These are phyloP conservation scores for Euthynnus affinis DNA, from an alignment of 2,797 vertebrate species.

Conservation along the genomic window DNA sequence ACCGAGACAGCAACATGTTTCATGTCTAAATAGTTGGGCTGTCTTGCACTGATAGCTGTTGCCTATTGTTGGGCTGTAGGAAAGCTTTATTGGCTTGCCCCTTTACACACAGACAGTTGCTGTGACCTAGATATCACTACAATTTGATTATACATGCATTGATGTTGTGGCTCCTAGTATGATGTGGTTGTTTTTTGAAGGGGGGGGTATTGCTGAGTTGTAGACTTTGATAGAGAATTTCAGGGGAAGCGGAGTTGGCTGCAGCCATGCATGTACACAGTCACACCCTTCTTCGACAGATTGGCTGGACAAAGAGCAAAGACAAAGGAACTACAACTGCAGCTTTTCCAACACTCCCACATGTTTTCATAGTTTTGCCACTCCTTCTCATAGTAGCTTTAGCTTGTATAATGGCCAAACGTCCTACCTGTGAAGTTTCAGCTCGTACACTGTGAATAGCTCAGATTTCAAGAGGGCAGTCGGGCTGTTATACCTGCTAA, in stretches of 20 bases:
- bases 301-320: slow-evolving; percentile 74
- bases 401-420: slow-evolving; percentile 19
- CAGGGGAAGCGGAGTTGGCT: slow-evolving; percentile 53
- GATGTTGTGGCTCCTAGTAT: slow-evolving; percentile 51
- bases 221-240: slow-evolving; percentile 42
- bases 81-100: slow-evolving; percentile 58
- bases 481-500: not conserved
- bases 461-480: slow-evolving; percentile 26
- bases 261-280: slow-evolving; percentile 69
- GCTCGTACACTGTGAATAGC: slow-evolving; percentile 8
- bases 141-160: slow-evolving; percentile 67
- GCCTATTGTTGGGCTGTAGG: slow-evolving; percentile 56
- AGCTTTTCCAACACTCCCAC: slow-evolving; percentile 36
- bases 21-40: slow-evolving; percentile 37
- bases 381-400: slow-evolving; percentile 24
- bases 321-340: slow-evolving; percentile 68
- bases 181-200: slow-evolving; percentile 40
- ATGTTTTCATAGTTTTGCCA: slow-evolving; percentile 49
- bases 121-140: slow-evolving; percentile 73
- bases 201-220: slow-evolving; percentile 36
- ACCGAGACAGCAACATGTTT: slow-evolving; percentile 57
- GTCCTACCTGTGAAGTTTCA: slow-evolving; percentile 17
- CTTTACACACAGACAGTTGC: slow-evolving; percentile 51
- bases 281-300: slow-evolving; percentile 71
- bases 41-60: slow-evolving; percentile 50